Base-by-base conservation (phyloP, 2,888 invertebrate species). In the Platycnemis pennipes region DNA sequence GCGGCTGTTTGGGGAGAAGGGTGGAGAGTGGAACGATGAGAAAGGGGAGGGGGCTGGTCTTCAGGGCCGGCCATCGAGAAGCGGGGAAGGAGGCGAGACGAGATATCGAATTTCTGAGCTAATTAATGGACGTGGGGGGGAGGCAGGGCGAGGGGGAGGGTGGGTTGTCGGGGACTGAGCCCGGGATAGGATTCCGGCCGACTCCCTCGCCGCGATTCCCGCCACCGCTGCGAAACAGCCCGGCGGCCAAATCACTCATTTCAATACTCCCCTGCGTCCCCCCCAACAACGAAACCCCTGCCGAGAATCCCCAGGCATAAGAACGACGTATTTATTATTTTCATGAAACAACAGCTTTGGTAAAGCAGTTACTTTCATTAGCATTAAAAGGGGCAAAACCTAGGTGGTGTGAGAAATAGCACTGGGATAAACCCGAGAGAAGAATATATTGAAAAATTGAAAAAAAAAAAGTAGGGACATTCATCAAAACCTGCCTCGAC, bases 71-170 rank as follows among this genome's bases (percentile, higher is more conserved):
- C 26, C 37, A 11, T 31, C 63, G 26, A 19, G 37, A 16, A 26
- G 31, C 8, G 37, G 7, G 77, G 77, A 37, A n/a, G 63, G 63
- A 26, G 63, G 63, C 3, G 63, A 63, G 63, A n/a, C 63, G 63
- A 63, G n/a, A 63, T 63, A 63, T 63, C 63, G 63, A 63, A 63
- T 63, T 63, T 63, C 63, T 63, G 63, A 63, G 63, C 63, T 63
- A 46, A 88, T 49, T 86, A 42, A 86, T 46, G 88, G 16, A 37
- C 53, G 37, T 4, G 56, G 2, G 53, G 53, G 22, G 37, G 42
- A 26, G 88, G 31, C 5, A 26, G 31, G 8, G 77, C 8, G 77
- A n/a, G 31, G 13, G 77, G 37, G 37, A 2, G 77, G 37, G 13
- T 5, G 16, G 77, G 37, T 3, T 13, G 37, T 31, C 22, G 31